Percentiles rank a stretch among this genome's conserved stretches.
Conservation (phyloP, 2,797 vertebrate genomes). For the Sebastiscus albofasciatus region DNA sequence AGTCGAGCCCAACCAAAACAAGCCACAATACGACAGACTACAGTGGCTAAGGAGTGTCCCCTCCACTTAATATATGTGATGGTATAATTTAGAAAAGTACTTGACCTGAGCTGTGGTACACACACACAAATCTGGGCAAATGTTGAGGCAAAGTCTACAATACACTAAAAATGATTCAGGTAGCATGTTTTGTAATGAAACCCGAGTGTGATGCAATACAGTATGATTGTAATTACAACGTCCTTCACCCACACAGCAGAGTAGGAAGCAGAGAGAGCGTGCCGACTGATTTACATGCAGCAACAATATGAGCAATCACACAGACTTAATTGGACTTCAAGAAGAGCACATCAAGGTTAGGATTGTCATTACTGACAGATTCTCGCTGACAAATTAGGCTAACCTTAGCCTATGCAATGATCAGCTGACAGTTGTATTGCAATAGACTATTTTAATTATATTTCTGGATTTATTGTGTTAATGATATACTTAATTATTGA, state of each 20-base stretch:
- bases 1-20: constrained; percentile 33
- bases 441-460: constrained; percentile 61
- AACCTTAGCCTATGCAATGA: constrained; percentile 63
- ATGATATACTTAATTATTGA: constrained; percentile 70
- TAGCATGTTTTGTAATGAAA: constrained; percentile 27
- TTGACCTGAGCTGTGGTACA: constrained; percentile 11
- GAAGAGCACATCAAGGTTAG: constrained; percentile 75
- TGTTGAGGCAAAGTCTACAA: not conserved
- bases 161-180: not conserved
- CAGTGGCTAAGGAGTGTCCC: constrained; percentile 2
- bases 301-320: constrained; percentile 73
- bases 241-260: constrained; percentile 32
- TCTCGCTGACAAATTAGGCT: constrained; percentile 65
- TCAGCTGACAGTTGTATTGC: constrained; percentile 55
- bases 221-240: constrained; percentile 41
- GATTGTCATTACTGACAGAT: constrained; percentile 71
- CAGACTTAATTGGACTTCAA: constrained; percentile 77
- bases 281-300: constrained; percentile 67
- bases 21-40: constrained; percentile 1
- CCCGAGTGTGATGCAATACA: constrained; percentile 7
- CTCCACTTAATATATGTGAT: constrained; percentile 17
- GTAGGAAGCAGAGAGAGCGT: constrained; percentile 14
- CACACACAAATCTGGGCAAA: constrained; percentile 20
- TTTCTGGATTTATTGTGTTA: constrained; percentile 66
- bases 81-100: constrained; percentile 25